A percentile compares a stretch with the other conserved stretches of the same genome.
Conservation (phyloP, 2,797 vertebrate species). For the Sarcophilus harrisii region DNA sequence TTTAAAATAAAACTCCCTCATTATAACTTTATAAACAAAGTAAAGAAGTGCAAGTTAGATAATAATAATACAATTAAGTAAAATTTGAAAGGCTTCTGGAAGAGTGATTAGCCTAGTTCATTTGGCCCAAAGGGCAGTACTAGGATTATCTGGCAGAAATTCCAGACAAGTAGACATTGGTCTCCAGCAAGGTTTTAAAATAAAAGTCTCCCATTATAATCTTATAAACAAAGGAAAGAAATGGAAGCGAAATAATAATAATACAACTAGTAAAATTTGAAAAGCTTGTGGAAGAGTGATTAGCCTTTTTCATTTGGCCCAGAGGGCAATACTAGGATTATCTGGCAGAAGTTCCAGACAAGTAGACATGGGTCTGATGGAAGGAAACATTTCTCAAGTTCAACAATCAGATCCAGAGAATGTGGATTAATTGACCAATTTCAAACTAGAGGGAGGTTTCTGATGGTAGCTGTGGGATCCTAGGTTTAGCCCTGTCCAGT, state of each 20-base stretch:
- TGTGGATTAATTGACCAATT: neutral
- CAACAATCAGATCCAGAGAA: neutral
- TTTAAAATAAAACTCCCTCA: neutral
- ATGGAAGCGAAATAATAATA: too few relatives aligned
- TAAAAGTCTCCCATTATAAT: too few relatives aligned
- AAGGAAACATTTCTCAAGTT: neutral
- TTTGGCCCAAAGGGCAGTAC: too few relatives aligned
- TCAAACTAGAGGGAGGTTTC: neutral
- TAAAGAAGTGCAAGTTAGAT: neutral
- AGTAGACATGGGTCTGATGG: neutral
- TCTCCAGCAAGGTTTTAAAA: too few relatives aligned
- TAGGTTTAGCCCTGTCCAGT: neutral
- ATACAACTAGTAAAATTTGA: neutral
- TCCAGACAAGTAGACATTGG: too few relatives aligned
- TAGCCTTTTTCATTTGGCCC: neutral
- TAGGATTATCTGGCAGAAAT: too few relatives aligned
- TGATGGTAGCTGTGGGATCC: neutral
- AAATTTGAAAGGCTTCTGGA: neutral
- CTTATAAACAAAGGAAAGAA: too few relatives aligned
- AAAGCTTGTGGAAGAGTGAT: neutral
- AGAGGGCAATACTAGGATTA: neutral
- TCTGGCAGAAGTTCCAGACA: neutral
- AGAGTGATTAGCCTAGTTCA: too few relatives aligned
- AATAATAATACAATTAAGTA: too few relatives aligned
- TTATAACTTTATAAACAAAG: neutral